Evolutionary conservation across 2,888 invertebrate species (phyloP), one percentile per base, ranked within the genome.

Genomic region (Nymphalis urticae): DNA sequence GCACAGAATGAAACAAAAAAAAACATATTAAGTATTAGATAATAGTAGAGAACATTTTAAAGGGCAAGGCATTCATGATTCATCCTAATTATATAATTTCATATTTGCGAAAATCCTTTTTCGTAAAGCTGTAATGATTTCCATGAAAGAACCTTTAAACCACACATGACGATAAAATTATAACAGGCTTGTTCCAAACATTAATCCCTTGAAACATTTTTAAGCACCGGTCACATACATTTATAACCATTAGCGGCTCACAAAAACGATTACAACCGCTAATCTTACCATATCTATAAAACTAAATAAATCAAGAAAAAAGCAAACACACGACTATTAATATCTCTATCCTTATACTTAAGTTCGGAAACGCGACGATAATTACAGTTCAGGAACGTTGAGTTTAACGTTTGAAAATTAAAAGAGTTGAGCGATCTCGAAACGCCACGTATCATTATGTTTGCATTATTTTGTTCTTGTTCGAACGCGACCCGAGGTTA

Each of bases 281-380:
- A 87, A 91, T 90, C 88, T 87, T 80, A 84, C 84, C 80, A 80
- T 87, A 86, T 85, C 85, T 87, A 88, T 87, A 88, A 89, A 87
- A 85, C 81, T 81, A 85, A 85, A 89, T 88, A 92, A 90, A 91
- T 89, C 86, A 89, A 85, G 83, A 82, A 90, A 90, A 89, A 89
- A 87, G 83, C 85, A 89, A 90, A 91, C 86, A 89, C 82, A 82
- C 73, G 77, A 82, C 85, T 87, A 91, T 91, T 91, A 91, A 91
- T 91, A 91, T 90, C 90, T 92, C 88, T 90, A 92, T 92, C 90
- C 90, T 84, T 90, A 89, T 92, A 90, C 88, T 90, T 92, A 90
- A 77, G 84, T 85, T 85, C 85, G 82, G 86, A 84, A 86, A 87
- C 80, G 81, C 82, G 82, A 84, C 81, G 86, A 89, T 92, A 92